A percentile compares a stretch with the other conserved stretches of the same genome.
These are phyloP conservation scores for Labeo catla DNA, from an alignment of 2,113 vertebrate species.

Conservation along the genomic window DNA sequence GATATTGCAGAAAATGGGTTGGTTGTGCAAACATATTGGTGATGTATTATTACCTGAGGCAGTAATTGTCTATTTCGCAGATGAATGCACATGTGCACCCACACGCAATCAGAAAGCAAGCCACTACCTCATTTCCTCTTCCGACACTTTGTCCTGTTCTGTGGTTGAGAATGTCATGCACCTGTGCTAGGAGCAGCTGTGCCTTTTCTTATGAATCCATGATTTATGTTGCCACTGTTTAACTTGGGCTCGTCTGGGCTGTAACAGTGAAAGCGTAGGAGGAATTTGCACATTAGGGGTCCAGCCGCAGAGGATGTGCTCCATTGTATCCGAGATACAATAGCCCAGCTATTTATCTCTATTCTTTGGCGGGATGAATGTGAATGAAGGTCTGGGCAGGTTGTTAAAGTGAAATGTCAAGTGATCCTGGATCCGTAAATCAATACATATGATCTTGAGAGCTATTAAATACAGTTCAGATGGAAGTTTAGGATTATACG, in stretches of 20 bases:
- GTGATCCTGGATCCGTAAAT: not conserved
- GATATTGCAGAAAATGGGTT: not conserved
- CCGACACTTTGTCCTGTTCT: constrained; percentile 50
- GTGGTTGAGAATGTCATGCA: constrained; percentile 55
- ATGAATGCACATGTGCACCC: constrained; percentile 22
- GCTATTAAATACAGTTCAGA: not conserved
- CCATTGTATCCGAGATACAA: constrained; percentile 55
- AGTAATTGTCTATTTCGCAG: constrained; percentile 36
- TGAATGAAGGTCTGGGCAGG: constrained; percentile 30
- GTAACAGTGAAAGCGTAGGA: constrained; percentile 45
- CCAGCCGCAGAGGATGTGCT: constrained; percentile 40
- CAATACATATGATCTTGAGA: not conserved
- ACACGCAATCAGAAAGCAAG: constrained; percentile 22
- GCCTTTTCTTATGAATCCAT: constrained; percentile 49
- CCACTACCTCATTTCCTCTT: constrained; percentile 37
- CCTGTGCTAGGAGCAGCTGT: constrained; percentile 50
- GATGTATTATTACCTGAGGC: not conserved
- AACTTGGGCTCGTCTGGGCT: constrained; percentile 31
- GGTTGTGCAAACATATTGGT: not conserved
- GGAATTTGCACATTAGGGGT: constrained; percentile 31
- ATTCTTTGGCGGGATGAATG: not conserved
- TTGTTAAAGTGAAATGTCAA: not conserved
- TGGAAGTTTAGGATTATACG: constrained; percentile 24
- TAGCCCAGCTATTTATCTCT: constrained; percentile 26
- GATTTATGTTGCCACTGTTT: constrained; percentile 49